Evolutionary conservation across 1,140 invertebrate species (phyloP).

Genomic region (Ptiloglossa arizonensis): DNA sequence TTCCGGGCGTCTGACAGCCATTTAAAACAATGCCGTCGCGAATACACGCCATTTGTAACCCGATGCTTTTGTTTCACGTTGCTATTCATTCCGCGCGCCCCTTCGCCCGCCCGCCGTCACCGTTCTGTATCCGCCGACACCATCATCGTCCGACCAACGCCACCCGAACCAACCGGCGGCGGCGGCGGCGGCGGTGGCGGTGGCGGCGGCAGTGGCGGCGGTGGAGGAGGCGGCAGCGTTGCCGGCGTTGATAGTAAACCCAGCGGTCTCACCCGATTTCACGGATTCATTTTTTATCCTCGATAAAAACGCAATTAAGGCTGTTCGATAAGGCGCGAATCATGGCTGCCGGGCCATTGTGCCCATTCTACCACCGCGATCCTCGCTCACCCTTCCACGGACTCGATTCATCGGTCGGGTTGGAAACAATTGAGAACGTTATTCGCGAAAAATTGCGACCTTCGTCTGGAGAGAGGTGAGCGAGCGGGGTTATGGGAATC

Average conservation of each 20-base stretch:
- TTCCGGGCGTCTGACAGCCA: slow-evolving; percentile 80
- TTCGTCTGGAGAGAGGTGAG: background rate
- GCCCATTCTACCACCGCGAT: slow-evolving; percentile 32
- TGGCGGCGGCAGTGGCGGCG: no score
- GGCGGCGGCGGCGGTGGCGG: no score
- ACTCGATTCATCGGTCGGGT: slow-evolving; percentile 32
- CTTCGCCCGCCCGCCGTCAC: slow-evolving; percentile 41
- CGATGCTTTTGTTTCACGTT: slow-evolving; percentile 78
- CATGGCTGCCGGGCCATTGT: slow-evolving; percentile 57
- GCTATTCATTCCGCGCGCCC: slow-evolving; percentile 75
- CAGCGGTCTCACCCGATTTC: slow-evolving; percentile 61
- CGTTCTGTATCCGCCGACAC: slow-evolving; percentile 49
- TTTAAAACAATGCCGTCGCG: slow-evolving; percentile 81
- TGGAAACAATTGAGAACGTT: slow-evolving; percentile 56
- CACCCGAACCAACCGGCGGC: slow-evolving; percentile 39
- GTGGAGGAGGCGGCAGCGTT: no score
- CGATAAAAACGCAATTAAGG: slow-evolving; percentile 79
- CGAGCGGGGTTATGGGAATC: no score
- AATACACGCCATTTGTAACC: slow-evolving; percentile 81
- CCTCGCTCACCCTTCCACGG: slow-evolving; percentile 23
- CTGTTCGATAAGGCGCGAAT: slow-evolving; percentile 73
- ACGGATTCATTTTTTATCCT: slow-evolving; percentile 75
- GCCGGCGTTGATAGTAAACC: slow-evolving; percentile 60
- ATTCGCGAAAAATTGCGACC: slow-evolving; percentile 58
- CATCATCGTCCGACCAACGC: slow-evolving; percentile 57